A percentile compares a stretch with the other conserved stretches of the same genome.
These are phyloP conservation scores for Coregonus ussuriensis DNA, from an alignment of 2,797 vertebrate species.

Conservation along the genomic window DNA sequence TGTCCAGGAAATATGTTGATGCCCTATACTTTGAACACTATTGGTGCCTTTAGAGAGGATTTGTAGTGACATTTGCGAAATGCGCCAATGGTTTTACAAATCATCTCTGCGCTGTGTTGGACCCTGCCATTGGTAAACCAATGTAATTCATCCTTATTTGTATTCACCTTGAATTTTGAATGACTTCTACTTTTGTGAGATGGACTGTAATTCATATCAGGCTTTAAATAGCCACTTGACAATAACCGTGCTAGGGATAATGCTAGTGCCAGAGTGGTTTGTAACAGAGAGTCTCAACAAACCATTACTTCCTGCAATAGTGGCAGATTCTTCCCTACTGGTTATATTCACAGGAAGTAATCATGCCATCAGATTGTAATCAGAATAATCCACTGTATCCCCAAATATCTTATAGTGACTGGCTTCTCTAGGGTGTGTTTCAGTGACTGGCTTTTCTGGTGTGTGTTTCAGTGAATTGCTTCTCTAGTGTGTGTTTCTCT, in stretches of 20 bases:
- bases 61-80: constrained; percentile 15
- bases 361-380: neutral
- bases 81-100: neutral
- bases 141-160: neutral
- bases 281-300: neutral
- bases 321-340: neutral
- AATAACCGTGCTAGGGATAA: neutral
- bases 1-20: too few species aligned
- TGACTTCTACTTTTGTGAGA: neutral
- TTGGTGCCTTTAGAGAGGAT: neutral
- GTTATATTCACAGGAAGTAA: neutral
- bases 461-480: too few species aligned
- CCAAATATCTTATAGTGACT: too few species aligned
- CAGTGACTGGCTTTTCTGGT: too few species aligned
- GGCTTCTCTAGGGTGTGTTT: too few species aligned
- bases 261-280: neutral
- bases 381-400: neutral
- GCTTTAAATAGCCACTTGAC: constrained; percentile 3
- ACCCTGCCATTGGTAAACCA: neutral
- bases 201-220: neutral
- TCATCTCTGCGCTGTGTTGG: neutral
- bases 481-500: too few species aligned
- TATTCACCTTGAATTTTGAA: neutral
- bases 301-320: neutral
- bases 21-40: neutral